These are phyloP conservation scores for Chunga burmeisteri DNA, from an alignment of 2,113 vertebrate species.

Conservation along the genomic window DNA sequence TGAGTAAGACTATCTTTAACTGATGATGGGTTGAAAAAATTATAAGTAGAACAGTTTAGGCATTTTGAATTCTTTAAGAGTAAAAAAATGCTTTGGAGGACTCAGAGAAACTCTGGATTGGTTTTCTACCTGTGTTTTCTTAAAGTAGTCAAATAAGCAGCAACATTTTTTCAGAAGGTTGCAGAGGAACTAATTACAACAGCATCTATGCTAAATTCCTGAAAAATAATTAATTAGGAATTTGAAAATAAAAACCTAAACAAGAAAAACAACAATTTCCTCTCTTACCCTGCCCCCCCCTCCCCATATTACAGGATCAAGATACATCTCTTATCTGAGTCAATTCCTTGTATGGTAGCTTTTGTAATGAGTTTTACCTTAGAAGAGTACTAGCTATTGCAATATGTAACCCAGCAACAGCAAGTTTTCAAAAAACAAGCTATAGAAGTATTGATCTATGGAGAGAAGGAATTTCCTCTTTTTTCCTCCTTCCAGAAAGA, in stretches of 20 bases:
- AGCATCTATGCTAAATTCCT: not conserved
- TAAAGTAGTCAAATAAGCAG: not conserved
- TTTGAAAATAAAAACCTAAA: not conserved
- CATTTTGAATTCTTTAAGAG: not conserved
- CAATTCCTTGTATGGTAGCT: not conserved
- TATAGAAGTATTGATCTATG: not conserved
- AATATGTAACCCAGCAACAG: not conserved
- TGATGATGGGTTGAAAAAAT: not conserved
- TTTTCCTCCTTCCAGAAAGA: not conserved
- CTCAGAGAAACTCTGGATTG: not conserved
- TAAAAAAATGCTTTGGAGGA: not conserved
- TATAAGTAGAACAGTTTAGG: not conserved
- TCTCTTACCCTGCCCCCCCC: rapidly evolving
- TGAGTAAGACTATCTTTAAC: not conserved
- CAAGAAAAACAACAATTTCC: not conserved
- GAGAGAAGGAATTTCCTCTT: not conserved
- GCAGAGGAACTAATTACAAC: not conserved
- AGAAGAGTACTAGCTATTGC: not conserved
- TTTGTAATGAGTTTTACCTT: not conserved
- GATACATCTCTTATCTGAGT: not conserved
- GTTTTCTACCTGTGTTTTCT: not conserved
- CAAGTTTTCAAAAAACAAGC: not conserved
- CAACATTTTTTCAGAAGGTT: not conserved
- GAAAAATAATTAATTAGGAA: not conserved
- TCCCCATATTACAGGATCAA: not conserved